Conservation (phyloP, 2,888 invertebrate genomes). For the Eupithecia centaureata region DNA sequence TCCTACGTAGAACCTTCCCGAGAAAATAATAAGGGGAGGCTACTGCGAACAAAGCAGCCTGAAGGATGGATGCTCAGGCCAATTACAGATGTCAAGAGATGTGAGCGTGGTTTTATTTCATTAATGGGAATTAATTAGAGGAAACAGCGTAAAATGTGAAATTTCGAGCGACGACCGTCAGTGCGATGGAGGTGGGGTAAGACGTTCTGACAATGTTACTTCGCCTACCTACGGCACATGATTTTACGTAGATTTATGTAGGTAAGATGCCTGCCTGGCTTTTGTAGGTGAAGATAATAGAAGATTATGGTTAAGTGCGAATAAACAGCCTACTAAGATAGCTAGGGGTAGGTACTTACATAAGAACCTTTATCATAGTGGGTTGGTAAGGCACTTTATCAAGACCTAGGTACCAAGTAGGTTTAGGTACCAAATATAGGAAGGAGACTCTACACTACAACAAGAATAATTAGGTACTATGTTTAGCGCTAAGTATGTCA, state of each 20-base stretch:
- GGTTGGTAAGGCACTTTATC: background rate
- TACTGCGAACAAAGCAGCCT: conserved; percentile 66
- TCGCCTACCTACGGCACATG: background rate
- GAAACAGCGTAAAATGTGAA: conserved; percentile 24
- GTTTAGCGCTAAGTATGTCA: too few species aligned
- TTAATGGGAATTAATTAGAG: conserved; percentile 38
- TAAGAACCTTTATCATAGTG: background rate
- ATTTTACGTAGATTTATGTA: conserved; percentile 1
- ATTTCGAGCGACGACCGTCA: conserved; percentile 9
- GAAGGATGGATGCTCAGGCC: conserved; percentile 63
- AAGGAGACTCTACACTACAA: too few species aligned
- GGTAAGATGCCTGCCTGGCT: conserved; percentile 4
- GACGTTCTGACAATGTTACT: conserved; percentile 7
- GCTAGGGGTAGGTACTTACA: background rate
- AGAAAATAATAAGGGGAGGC: conserved; percentile 65
- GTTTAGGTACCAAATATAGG: background rate
- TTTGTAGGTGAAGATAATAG: background rate
- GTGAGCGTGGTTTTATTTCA: conserved; percentile 48
- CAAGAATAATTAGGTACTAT: background rate
- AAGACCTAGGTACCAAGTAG: background rate
- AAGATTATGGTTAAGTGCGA: background rate
- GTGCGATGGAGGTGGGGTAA: background rate
- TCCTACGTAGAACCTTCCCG: conserved; percentile 38
- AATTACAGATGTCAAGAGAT: conserved; percentile 61
- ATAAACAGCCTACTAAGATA: background rate